Base-by-base conservation (phyloP, 2,113 vertebrate genomes). In the Struthio camelus region DNA sequence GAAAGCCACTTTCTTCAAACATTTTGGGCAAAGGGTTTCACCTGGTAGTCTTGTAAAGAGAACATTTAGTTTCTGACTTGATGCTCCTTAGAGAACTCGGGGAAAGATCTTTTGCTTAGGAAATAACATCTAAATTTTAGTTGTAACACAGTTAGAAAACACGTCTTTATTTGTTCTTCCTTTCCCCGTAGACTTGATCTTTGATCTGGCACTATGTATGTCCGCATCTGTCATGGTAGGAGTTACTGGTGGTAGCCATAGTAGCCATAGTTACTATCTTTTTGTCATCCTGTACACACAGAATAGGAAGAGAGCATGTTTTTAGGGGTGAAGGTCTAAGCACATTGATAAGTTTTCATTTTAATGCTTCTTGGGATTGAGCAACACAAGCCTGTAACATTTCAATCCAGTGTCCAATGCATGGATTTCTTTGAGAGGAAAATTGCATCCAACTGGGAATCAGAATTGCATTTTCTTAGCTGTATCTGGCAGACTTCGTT, bases 361-460 rank as follows among this genome's bases (percentile, higher is more conserved):
- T 48, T 28, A 67, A 27, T 66, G 19, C 15, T 61, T 1, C 72
- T 66, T 67, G 42, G 38, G 9, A 18, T 90, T 79, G 64, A 84
- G 48, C 24, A 81, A 3, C 46, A 23, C 25, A 76, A 64, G 36
- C 24, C 13, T 62, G 32, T 51, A 62, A 20, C 3, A 3, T 13
- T 70, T 9, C 2, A 0, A 36, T n/a, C 11, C 3, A 0, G 27
- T 30, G 2, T 36, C 65, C 30, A 58, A 13, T 59, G 3, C 22
- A 10, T 9, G 38, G 27, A 4, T 50, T 23, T 11, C 38, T 64
- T 92, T 59, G 36, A 66, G 51, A 66, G n/a, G n/a, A 71, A 71
- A 54, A 9, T 14, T 36, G 6, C 11, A 66, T 71, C 46, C 46
- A 25, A 48, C 34, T 71, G 34, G 59, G 46, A 80, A 83, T 62